A percentile compares a stretch with the other conserved stretches of the same genome.
Evolutionary conservation across 2,797 vertebrate species (phyloP).

Genomic region (Malurus leucopterus): DNA sequence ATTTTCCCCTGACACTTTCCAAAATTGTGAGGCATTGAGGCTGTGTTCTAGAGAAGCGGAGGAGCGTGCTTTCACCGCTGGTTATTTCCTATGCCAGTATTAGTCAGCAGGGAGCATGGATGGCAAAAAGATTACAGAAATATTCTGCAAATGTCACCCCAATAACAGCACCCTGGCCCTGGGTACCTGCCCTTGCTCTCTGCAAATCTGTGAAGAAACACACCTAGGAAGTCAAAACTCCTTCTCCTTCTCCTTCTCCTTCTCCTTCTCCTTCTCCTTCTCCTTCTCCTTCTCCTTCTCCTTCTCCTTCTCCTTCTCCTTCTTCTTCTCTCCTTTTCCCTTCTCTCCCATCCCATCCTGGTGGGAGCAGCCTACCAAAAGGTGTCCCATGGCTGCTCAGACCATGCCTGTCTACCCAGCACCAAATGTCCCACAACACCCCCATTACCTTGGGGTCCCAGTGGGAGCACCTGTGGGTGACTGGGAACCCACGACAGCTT

Average conservation of each 20-base stretch:
- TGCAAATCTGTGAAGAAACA: neutral
- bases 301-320: neutral
- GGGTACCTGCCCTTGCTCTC: neutral
- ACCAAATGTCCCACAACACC: neutral
- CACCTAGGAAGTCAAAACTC: neutral
- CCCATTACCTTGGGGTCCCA: neutral
- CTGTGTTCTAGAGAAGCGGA: neutral
- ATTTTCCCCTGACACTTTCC: slow-evolving; percentile 6
- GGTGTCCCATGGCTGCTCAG: neutral
- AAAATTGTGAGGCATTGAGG: rapidly evolving
- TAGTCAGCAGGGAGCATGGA: neutral
- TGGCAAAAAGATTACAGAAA: neutral
- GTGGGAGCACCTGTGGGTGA: neutral
- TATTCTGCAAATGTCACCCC: neutral
- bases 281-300: neutral
- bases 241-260: neutral
- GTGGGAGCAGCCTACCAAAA: neutral
- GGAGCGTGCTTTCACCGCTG: neutral
- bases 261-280: neutral
- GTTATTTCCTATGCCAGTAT: neutral
- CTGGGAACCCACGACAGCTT: neutral
- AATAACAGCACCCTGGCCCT: neutral
- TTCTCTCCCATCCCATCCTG: rapidly evolving
- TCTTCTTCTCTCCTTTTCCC: no score
- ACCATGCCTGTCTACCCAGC: neutral